A percentile compares a stretch with the other conserved stretches of the same genome.
These are phyloP conservation scores for Lamellibrachia satsuma DNA, from an alignment of 2,888 invertebrate genomes.

Conservation along the genomic window DNA sequence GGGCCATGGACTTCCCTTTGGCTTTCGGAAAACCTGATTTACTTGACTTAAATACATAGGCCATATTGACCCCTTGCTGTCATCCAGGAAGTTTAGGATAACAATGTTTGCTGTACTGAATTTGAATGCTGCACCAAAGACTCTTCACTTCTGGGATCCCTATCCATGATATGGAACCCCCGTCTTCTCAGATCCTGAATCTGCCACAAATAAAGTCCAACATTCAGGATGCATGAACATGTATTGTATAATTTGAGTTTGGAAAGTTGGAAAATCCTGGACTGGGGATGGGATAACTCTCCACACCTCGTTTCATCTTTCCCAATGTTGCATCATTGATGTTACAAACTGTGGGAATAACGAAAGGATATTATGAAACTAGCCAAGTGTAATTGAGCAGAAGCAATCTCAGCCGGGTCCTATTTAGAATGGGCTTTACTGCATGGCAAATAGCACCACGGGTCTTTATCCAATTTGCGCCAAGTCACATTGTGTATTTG, in stretches of 20 bases:
- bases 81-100: too few species aligned
- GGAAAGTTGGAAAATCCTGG: not conserved
- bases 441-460: not conserved
- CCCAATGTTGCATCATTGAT: not conserved
- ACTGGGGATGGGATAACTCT: not conserved
- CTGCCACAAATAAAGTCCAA: not conserved
- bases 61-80: too few species aligned
- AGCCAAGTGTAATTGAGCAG: not conserved
- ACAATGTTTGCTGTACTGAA: too few species aligned
- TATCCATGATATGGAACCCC: too few species aligned
- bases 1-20: too few species aligned
- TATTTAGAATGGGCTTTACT: not conserved
- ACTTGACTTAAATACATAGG: too few species aligned
- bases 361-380: not conserved
- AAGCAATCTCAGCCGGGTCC: not conserved
- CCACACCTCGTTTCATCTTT: not conserved
- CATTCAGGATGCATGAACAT: not conserved
- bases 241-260: not conserved
- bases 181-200: too few species aligned
- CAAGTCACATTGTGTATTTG: not conserved
- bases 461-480: not conserved
- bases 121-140: too few species aligned
- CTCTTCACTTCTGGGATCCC: too few species aligned
- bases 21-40: too few species aligned
- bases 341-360: not conserved